These are phyloP conservation scores for Perca fluviatilis DNA, from an alignment of 2,113 vertebrate species.

Conservation along the genomic window DNA sequence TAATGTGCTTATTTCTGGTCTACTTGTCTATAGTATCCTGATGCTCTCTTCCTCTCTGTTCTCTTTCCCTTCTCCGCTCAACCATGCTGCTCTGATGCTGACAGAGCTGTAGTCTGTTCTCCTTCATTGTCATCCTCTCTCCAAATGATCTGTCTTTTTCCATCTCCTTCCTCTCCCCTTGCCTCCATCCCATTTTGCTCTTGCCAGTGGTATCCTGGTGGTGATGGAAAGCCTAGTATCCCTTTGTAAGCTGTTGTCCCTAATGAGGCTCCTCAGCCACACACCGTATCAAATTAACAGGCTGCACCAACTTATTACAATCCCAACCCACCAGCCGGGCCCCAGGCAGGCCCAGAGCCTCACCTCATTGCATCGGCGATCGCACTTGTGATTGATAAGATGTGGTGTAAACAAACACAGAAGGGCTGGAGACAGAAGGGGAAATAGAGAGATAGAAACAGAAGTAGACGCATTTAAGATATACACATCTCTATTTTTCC, in stretches of 20 bases:
- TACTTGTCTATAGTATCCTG: neutral
- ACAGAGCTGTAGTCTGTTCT: conserved; percentile 1
- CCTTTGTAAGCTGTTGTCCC: conserved; percentile 52
- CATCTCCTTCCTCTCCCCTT: conserved; percentile 14
- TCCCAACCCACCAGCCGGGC: conserved; percentile 59
- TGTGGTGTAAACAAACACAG: conserved; percentile 61
- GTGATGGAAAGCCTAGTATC: conserved; percentile 63
- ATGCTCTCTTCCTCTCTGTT: neutral
- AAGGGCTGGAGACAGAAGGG: neutral
- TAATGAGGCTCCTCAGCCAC: conserved; percentile 78
- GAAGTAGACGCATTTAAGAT: conserved; percentile 11
- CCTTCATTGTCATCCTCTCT: conserved; percentile 41
- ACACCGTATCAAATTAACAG: conserved; percentile 79
- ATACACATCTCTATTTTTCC: conserved; percentile 40
- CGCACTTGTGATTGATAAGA: conserved; percentile 77
- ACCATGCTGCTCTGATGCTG: conserved; percentile 22
- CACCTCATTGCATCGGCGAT: conserved; percentile 51
- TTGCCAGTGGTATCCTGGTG: conserved; percentile 45
- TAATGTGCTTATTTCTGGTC: neutral
- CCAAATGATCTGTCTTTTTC: conserved; percentile 28
- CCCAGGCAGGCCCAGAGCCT: conserved; percentile 52
- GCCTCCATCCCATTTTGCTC: conserved; percentile 52
- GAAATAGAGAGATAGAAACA: neutral
- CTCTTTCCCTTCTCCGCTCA: conserved; percentile 21
- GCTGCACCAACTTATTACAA: conserved; percentile 76